Evolutionary conservation across 2,113 vertebrate genomes (phyloP), one percentile per base, ranked within the genome.

Genomic region (Saccopteryx leptura): DNA sequence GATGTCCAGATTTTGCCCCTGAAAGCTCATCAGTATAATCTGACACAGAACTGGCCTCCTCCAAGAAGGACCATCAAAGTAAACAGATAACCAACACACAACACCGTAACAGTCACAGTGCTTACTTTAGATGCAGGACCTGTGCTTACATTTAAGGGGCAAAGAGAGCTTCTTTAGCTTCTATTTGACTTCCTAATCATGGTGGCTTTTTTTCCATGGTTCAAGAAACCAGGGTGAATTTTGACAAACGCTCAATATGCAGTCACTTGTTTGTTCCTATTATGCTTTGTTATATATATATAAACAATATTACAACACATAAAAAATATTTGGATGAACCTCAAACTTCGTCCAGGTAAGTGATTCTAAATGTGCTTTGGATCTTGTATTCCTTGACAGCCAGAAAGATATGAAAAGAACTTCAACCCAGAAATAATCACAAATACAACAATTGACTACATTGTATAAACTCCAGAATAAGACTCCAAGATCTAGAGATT

Each of bases 281-380:
- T 89, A 68, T 83, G 54, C 31, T 28, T 90, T 56, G 84, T 71
- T 84, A 75, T 92, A 52, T 80, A 87, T 90, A 76, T 92, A 63
- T 84, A 71, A 87, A 69, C 33, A 88, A 79, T 46, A 69, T 69
- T 74, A 74, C 5, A 97, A 84, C 23, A 90, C 74, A 94, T 50
- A 15, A 60, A 66, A 88, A 80, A 63, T 65, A 83, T 83, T 69
- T 84, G 39, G n/a, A 92, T 56, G n/a, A n/a, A 56, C 31, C 63
- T 60, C 52, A 96, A 54, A 90, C 46, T 95, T 19, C 46, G 10
- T 90, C 71, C 69, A 88, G 13, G n/a, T 84, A 85, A 93, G 58
- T 93, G 63, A 71, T 88, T 88, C 46, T 81, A 60, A 92, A 76
- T 80, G 56, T 80, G 71, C 61, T 85, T 65, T 93, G 52, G 31